phyloP scores from a whole-genome alignment of 2,113 vertebrate genomes.

The Callopanchax toddi region DNA sequence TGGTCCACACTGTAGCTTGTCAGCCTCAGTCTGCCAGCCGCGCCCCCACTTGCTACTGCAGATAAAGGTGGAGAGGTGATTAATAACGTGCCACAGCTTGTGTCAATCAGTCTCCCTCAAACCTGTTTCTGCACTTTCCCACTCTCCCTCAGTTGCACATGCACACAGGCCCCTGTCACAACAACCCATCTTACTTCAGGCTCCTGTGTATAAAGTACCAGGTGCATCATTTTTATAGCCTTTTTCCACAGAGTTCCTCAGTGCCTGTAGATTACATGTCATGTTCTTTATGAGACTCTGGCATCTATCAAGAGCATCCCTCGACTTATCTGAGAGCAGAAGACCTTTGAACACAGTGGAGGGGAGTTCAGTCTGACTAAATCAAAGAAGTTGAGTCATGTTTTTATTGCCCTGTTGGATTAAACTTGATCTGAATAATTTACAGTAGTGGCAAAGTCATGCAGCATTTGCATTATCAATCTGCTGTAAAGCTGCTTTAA shows the following conservation, averaged over 20 bases:
- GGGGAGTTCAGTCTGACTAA: not conserved
- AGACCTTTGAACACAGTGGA: not conserved
- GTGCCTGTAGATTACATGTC: not conserved
- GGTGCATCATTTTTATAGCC: not conserved
- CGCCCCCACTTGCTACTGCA: too few relatives aligned
- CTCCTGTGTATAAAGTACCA: constrained; percentile 3
- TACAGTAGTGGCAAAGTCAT: not conserved
- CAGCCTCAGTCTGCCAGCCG: too few relatives aligned
- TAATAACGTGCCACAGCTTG: too few relatives aligned
- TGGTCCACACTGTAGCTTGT: too few relatives aligned
- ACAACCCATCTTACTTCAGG: not conserved
- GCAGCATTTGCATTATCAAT: not conserved
- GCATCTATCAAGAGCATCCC: not conserved
- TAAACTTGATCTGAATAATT: constrained; percentile 5
- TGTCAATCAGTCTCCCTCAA: too few relatives aligned
- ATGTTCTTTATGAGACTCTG: constrained; percentile 9
- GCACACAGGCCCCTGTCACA: too few relatives aligned
- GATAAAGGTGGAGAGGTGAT: too few relatives aligned
- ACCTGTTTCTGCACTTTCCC: too few relatives aligned
- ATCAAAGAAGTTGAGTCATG: not conserved
- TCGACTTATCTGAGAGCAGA: constrained; percentile 5
- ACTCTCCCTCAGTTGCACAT: too few relatives aligned
- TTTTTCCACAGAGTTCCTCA: not conserved
- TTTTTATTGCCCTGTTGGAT: not conserved
- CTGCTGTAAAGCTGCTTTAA: not conserved